Conservation (phyloP, 2,113 vertebrate species). For the Todiramphus chloris region DNA sequence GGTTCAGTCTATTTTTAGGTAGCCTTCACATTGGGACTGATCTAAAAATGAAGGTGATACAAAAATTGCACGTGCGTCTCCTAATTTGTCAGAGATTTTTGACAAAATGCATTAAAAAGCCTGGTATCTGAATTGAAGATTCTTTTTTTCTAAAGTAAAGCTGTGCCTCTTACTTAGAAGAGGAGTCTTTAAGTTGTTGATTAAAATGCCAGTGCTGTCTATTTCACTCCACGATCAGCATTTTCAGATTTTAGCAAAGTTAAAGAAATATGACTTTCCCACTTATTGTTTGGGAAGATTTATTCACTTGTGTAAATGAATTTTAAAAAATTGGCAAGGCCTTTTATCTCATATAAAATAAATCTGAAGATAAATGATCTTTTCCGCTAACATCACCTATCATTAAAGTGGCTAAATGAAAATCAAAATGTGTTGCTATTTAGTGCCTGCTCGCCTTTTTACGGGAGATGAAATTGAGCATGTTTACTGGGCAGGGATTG, state of each 20-base stretch:
- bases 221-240: slow-evolving; percentile 59
- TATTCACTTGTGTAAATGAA: slow-evolving; percentile 70
- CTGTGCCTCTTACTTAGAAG: slow-evolving; percentile 20
- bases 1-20: slow-evolving; percentile 73
- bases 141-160: slow-evolving; percentile 17
- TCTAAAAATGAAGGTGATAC: slow-evolving; percentile 60
- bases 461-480: slow-evolving; percentile 50
- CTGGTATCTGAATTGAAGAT: background rate
- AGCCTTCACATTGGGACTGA: slow-evolving; percentile 54
- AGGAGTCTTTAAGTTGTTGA: slow-evolving; percentile 18
- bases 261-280: slow-evolving; percentile 66
- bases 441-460: slow-evolving; percentile 40
- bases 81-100: slow-evolving; percentile 40
- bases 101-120: background rate
- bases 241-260: slow-evolving; percentile 61
- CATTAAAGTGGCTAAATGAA: slow-evolving; percentile 70
- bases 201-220: slow-evolving; percentile 51
- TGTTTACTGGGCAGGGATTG: slow-evolving; percentile 62
- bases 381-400: slow-evolving; percentile 59
- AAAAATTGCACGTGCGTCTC: slow-evolving; percentile 42
- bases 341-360: slow-evolving; percentile 50
- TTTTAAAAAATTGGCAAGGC: slow-evolving; percentile 63
- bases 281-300: slow-evolving; percentile 66
- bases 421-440: slow-evolving; percentile 66
- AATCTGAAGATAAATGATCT: slow-evolving; percentile 63